Base-by-base conservation (phyloP, 2,888 invertebrate genomes). In the Dynastes grantii region DNA sequence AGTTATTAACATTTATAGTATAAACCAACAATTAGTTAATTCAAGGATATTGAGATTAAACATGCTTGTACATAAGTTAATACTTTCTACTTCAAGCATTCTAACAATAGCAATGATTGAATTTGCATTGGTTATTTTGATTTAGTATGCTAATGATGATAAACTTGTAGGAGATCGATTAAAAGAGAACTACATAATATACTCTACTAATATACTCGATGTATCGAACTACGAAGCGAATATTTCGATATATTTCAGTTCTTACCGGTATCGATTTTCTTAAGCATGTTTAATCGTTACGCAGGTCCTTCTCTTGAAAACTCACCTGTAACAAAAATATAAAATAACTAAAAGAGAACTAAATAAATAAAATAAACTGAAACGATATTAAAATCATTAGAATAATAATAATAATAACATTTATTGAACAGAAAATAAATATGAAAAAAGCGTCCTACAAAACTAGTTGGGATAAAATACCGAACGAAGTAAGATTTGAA, bases 251-350 rank as follows among this genome's bases (percentile, higher is more conserved):
- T 61, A 75, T 61, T 75, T 75, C 40, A 40, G 61, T 75, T 61
- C 73, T 75, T 75, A 75, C 73, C 73, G 27, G 73, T 75, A 45
- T 75, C 73, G 58, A 75, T 61, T 75, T 75, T 75, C 73, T 75
- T 75, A 75, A 75, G 73, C 73, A 75, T 75, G 73, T 75, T 75
- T 75, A 75, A 75, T 49, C 73, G 73, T 75, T 71, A 75, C 49
- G 73, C 16, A 45, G 61, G 13, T 58, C 61, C 61, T 27, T 68
- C 29, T 45, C 73, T 45, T 8, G 73, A 40, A 75, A 75, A 75
- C 73, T 75, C 73, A 75, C 73, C 73, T 75, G 45, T 27, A 75
- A 75, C 61, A 75, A 75, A 45, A 27, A 75, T 61, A 22, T 1
- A 6, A 5, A 68, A 58, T 61, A 11, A 75, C 13, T 73, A 61